Base-by-base conservation (phyloP, 53 echinoderm and acorn worm species). In the Astropecten irregularis region DNA sequence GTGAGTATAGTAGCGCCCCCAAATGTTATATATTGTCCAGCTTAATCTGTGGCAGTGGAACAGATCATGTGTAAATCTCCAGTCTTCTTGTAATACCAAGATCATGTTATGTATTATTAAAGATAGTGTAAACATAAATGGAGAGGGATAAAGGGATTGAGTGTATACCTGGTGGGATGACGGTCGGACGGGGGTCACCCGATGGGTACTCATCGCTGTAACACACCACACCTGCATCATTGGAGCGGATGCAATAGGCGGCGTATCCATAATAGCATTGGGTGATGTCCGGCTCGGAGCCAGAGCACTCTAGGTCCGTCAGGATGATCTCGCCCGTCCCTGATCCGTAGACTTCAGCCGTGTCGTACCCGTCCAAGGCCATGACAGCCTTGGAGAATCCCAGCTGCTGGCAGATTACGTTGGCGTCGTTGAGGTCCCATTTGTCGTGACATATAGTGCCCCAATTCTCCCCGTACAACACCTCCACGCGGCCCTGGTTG, bases 201-300 rank as follows among this genome's bases (percentile, higher is more conserved):
- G 58, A 58, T 13, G 76, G 76, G 59, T 76, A 76, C 36, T 40
- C 8, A 0, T 76, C 76, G 21, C 76, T 76, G 58, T 44, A 58
- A 19, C 76, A 76, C 56, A 76, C 60, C n/a, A 59, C 76, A 5
- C 59, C 76, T 14, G 58, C 76, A 40, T 57, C 68, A 14, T 68
- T 44, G 3, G 5, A 7, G 16, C 23, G 68, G 9, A 22, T 9
- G 26, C 68, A 68, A 4, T 42, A 2, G n/a, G 2, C 19, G 2
- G 44, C 13, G 39, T 42, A 46, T 25, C 6, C 26, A 7, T 31
- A 27, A 0, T 39, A 7, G 28, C 76, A 76, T 4, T 73, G 4
- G 36, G 37, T 55, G 22, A 73, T 20, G 56, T 32, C 34, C 2
- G 25, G 54, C 56, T 73, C 74, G 3, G 54, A 15, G 36, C 74